Conservation (phyloP, 2,888 invertebrate genomes). For the Limnephilus auricula region DNA sequence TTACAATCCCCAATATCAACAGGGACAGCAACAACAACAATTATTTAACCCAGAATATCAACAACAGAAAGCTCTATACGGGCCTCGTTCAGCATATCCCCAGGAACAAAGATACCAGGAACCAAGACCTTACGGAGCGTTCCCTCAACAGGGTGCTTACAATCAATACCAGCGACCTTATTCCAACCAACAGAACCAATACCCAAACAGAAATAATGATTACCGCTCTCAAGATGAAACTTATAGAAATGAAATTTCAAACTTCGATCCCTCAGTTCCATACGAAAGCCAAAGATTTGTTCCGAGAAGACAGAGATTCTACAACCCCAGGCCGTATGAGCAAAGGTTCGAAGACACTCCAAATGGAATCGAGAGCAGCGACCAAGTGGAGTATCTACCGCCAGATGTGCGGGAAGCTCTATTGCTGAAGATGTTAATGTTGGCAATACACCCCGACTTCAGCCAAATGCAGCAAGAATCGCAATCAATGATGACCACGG, state of each 20-base stretch:
- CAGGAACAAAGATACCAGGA: conserved; percentile 51
- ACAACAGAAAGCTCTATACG: conserved; percentile 57
- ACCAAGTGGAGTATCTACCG: conserved; percentile 81
- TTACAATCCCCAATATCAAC: conserved; percentile 71
- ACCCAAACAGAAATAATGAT: conserved; percentile 58
- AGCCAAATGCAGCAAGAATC: conserved; percentile 58
- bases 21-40: conserved; percentile 66
- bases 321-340: conserved; percentile 69
- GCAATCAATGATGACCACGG: conserved; percentile 73
- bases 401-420: conserved; percentile 85
- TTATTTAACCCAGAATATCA: conserved; percentile 64
- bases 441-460: conserved; percentile 83
- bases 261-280: conserved; percentile 71
- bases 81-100: conserved; percentile 55
- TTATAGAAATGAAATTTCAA: conserved; percentile 72
- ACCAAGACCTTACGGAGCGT: conserved; percentile 69
- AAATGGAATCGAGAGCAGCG: conserved; percentile 72
- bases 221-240: conserved; percentile 68
- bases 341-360: conserved; percentile 73
- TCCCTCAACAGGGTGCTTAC: conserved; percentile 68
- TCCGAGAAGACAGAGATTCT: conserved; percentile 72
- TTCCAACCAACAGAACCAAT: conserved; percentile 69
- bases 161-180: conserved; percentile 73
- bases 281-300: conserved; percentile 76
- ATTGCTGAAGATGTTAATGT: conserved; percentile 83